Conservation (phyloP, 2,113 vertebrate species). For the Morphnarchus princeps region DNA sequence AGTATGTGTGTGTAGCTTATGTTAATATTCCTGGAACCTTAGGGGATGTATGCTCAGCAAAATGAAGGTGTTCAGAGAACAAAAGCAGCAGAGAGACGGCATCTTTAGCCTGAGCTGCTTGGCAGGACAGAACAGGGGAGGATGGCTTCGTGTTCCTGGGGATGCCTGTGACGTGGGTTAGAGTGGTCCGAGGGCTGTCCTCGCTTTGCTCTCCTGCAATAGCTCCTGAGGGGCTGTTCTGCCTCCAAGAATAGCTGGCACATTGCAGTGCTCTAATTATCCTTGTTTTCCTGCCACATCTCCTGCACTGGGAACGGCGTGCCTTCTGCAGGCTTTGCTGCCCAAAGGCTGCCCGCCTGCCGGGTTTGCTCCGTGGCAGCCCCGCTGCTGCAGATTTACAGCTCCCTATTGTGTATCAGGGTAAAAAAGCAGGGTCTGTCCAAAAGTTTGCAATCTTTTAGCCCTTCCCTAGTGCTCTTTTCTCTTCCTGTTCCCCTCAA, state of each 20-base stretch:
- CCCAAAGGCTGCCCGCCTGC: not conserved
- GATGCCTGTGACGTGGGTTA: constrained; percentile 6
- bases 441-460: not conserved
- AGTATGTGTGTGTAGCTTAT: constrained; percentile 10
- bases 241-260: constrained; percentile 50
- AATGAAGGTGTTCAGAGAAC: not conserved
- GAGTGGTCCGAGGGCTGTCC: not conserved
- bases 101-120: not conserved
- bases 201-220: not conserved
- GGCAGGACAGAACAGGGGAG: not conserved
- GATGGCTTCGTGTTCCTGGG: not conserved
- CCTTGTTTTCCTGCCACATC: not conserved
- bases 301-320: not conserved
- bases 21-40: not conserved
- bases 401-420: fast-evolving
- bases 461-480: not conserved
- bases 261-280: constrained; percentile 3
- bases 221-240: constrained; percentile 37
- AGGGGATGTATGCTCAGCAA: not conserved
- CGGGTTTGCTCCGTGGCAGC: fast-evolving
- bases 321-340: not conserved
- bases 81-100: not conserved
- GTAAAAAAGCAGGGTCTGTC: not conserved
- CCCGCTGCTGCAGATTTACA: not conserved
- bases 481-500: not conserved